phyloP scores from a whole-genome alignment of 2,888 invertebrate genomes.

The Aspidiotus destructor region DNA sequence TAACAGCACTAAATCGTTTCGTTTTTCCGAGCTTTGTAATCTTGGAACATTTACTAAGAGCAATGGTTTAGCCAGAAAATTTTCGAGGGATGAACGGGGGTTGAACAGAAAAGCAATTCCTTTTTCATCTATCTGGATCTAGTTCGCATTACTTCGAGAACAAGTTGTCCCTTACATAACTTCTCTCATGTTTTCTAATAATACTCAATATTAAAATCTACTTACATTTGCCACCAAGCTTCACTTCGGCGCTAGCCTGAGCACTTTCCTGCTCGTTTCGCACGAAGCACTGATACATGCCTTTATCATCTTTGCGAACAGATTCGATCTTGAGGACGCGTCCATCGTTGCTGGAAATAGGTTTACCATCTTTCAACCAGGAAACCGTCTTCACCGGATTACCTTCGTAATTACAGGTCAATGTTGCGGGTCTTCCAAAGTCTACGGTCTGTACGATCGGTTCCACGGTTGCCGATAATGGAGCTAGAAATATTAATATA shows the following conservation, averaged over 20 bases:
- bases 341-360: constrained; percentile 67
- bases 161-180: too few species aligned
- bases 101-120: too few species aligned
- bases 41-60: too few species aligned
- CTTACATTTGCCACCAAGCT: constrained; percentile 81
- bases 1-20: too few species aligned
- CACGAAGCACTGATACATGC: constrained; percentile 95
- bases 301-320: constrained; percentile 87
- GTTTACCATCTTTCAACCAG: constrained; percentile 88
- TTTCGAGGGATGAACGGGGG: too few species aligned
- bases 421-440: constrained; percentile 82
- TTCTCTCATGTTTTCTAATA: too few species aligned
- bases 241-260: constrained; percentile 82
- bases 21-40: too few species aligned
- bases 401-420: constrained; percentile 63
- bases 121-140: too few species aligned
- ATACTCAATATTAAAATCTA: constrained; percentile 35
- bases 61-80: too few species aligned
- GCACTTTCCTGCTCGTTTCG: constrained; percentile 87
- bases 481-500: constrained; percentile 48
- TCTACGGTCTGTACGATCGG: constrained; percentile 86
- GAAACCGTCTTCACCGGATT: constrained; percentile 84
- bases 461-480: constrained; percentile 75
- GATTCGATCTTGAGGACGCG: constrained; percentile 67
- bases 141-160: too few species aligned